Base-by-base conservation (phyloP, 1,140 invertebrate species). In the Probaryconus sp. region DNA sequence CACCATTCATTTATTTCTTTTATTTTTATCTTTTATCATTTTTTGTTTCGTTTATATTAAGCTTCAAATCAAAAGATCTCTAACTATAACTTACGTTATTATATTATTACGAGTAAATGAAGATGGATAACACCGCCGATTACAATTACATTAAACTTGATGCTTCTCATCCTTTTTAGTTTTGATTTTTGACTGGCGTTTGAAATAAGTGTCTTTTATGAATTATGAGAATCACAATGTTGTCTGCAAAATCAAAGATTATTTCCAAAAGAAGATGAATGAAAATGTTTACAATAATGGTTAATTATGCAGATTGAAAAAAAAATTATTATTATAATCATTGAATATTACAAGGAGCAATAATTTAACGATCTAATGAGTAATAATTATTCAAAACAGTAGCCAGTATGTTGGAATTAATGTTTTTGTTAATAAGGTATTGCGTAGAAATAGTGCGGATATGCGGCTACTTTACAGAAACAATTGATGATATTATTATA, bases 61-160 rank as follows among this genome's bases (percentile, higher is more conserved):
- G 45, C 18, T 26, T 51, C 38, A n/a, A 55, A 75, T 69, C 20
- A 72, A 65, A 65, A 60, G 43, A 50, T 47, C 24, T 7, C 14
- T 4, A 42, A 45, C 24, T 26, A 5, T 28, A 38, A 43, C 11
- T 24, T 28, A 18, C 10, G 5, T 38, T 58, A 50, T 71, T 60
- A 67, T 50, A 45, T 40, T 76, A 48, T n/a, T 24, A 67, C 47
- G 70, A 13, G 70, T 48, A 80, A 84, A 83, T 78, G 78, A 84
- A 83, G 77, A 83, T 68, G 63, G 72, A 84, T 77, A 79, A 64
- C 10, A 67, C 48, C 45, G 40, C 31, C 53, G 45, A 37, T 82
- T 80, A 77, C 63, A 40, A 38, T 43, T 40, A 55, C 58, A 78
- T 79, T 78, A 76, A 64, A 73, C 40, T 50, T 47, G 63, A 75